Evolutionary conservation across 1,140 invertebrate species (phyloP), one percentile per base, ranked within the genome.

Genomic region (Holotrichia oblita): DNA sequence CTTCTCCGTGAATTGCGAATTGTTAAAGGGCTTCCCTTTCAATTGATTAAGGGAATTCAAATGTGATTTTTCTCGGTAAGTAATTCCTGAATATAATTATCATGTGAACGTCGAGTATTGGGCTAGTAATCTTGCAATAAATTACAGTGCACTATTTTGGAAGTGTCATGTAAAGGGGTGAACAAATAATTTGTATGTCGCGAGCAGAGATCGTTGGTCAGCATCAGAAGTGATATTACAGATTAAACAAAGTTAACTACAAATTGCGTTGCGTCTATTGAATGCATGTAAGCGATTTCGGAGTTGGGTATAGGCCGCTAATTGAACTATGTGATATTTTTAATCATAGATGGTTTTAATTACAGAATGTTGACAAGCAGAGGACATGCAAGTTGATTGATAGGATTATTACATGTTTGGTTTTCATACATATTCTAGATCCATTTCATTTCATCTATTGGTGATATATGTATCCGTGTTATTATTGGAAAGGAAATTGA

Each of bases 241-340:
- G 22, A 27, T 0, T 20, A 69, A 69, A 27, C 61, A 22, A 69
- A 22, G 61, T 69, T 69, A 69, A 69, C 20, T 69, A 27, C 61
- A 69, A 69, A 69, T 69, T 27, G 6, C 61, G 61, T 14, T n/a
- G n/a, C 22, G 22, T 27, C 61, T 69, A 22, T 69, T 20, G 61
- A 69, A 69, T 20, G 22, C 61, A 14, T 20, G 61, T 69, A 69
- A 69, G 20, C 24, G 61, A 22, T 27, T 69, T 20, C 22, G 61
- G 61, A 12, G 61, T 24, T 34, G 22, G 22, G 22, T 27, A 22
- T 20, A 69, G 61, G 17, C 17, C 22, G 61, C 10, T 64, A 64
- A 64, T 64, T 64, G 61, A 64, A 69, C 22, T 69, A 69, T 69
- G 61, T 20, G 22, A 69, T 27, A 69, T 27, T 69, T 69, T 69